Percentiles rank a stretch among this genome's conserved stretches.
Evolutionary conservation across 2,113 vertebrate genomes (phyloP).

Genomic region (Dascyllus trimaculatus): DNA sequence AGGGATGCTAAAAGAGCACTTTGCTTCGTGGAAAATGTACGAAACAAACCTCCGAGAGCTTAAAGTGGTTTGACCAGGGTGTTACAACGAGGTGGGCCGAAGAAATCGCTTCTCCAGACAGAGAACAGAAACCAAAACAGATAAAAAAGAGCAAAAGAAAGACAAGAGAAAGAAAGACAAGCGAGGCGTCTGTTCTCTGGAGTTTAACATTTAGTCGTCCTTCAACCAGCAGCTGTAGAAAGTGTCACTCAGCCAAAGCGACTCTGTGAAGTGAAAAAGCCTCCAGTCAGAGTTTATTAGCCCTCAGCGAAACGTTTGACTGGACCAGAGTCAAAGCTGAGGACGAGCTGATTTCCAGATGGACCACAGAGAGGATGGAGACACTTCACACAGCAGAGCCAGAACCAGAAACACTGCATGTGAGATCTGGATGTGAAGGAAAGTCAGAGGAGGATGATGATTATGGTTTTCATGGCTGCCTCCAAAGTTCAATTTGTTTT

Average conservation of each 20-base stretch:
- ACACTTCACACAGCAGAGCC: constrained; percentile 41
- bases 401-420: constrained; percentile 23
- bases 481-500: constrained; percentile 27
- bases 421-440: constrained; percentile 40
- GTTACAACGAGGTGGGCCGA: constrained; percentile 28
- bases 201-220: constrained; percentile 36
- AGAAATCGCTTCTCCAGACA: constrained; percentile 59
- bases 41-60: constrained; percentile 41
- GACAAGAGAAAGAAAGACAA: background rate
- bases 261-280: constrained; percentile 60
- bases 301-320: constrained; percentile 32
- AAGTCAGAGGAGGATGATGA: constrained; percentile 35
- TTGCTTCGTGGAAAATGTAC: constrained; percentile 45
- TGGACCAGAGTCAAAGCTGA: constrained; percentile 41
- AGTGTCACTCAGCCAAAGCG: constrained; percentile 50
- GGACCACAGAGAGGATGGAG: constrained; percentile 40
- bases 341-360: constrained; percentile 71
- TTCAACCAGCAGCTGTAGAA: constrained; percentile 46
- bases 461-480: constrained; percentile 15
- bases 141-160: background rate
- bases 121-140: background rate
- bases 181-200: constrained; percentile 22
- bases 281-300: constrained; percentile 63
- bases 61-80: constrained; percentile 19
- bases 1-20: constrained; percentile 32